These are phyloP conservation scores for Parazoanthus atlanticus DNA, from an alignment of 92 coral and sea anemone species.

Conservation along the genomic window DNA sequence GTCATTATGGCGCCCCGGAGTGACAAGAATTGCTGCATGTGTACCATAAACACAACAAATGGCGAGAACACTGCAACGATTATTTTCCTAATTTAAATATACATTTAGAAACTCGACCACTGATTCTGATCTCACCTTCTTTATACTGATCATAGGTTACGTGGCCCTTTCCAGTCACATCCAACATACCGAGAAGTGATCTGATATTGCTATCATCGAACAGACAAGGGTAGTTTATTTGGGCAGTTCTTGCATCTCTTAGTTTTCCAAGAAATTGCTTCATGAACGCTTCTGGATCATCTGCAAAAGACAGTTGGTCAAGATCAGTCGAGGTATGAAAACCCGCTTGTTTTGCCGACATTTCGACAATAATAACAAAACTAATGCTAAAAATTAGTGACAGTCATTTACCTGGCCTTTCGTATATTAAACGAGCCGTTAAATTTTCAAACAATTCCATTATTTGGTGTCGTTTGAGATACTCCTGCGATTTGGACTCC, in stretches of 20 bases:
- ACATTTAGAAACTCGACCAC: no score
- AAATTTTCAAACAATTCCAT: constrained; percentile 90
- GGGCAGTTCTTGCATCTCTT: constrained; percentile 84
- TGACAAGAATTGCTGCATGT: no score
- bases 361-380: background rate
- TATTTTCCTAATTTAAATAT: no score
- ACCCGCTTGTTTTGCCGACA: background rate
- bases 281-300: constrained; percentile 80
- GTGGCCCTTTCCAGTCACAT: constrained; percentile 83
- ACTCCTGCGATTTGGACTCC: constrained; percentile 76
- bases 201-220: constrained; percentile 89
- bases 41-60: no score
- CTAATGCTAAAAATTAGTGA: background rate
- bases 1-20: no score
- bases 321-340: background rate
- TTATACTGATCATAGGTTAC: constrained; percentile 88
- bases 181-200: constrained; percentile 92
- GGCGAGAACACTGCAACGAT: no score
- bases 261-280: constrained; percentile 77
- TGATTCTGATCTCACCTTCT: constrained; percentile 64
- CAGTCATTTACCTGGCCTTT: constrained; percentile 86
- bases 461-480: constrained; percentile 83
- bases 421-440: constrained; percentile 88
- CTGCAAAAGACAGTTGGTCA: constrained; percentile 50
- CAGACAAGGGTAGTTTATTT: constrained; percentile 85